phyloP scores from a whole-genome alignment of 2,113 vertebrate genomes.

The Raja brachyura region DNA sequence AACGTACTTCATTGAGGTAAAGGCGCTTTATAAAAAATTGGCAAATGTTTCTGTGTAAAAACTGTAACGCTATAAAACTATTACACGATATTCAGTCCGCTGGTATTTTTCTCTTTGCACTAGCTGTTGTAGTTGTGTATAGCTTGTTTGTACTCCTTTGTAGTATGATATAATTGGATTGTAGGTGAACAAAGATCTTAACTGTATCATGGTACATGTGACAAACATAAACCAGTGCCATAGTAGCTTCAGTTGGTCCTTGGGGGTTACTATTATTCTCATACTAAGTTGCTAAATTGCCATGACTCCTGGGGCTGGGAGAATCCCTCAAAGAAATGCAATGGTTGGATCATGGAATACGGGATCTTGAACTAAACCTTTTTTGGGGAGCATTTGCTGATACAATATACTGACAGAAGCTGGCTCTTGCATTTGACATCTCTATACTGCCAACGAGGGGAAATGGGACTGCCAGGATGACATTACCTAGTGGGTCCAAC shows the following conservation, averaged over 20 bases:
- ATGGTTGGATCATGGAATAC: background rate
- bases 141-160: too few species aligned
- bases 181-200: too few species aligned
- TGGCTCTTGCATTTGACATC: background rate
- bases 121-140: too few species aligned
- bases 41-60: too few species aligned
- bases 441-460: background rate
- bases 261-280: background rate
- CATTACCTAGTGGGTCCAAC: background rate
- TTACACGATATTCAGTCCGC: too few species aligned
- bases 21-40: too few species aligned
- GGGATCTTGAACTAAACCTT: background rate
- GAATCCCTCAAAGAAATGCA: background rate
- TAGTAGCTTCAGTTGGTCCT: background rate
- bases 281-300: background rate
- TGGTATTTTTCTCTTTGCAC: too few species aligned
- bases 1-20: too few species aligned
- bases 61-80: too few species aligned
- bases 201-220: too few species aligned
- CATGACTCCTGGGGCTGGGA: background rate
- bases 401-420: background rate
- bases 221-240: too few species aligned
- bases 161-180: too few species aligned
- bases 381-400: background rate
- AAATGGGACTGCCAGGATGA: background rate